Evolutionary conservation across 2,888 invertebrate species (phyloP).

Genomic region (Tortricodes alternella): DNA sequence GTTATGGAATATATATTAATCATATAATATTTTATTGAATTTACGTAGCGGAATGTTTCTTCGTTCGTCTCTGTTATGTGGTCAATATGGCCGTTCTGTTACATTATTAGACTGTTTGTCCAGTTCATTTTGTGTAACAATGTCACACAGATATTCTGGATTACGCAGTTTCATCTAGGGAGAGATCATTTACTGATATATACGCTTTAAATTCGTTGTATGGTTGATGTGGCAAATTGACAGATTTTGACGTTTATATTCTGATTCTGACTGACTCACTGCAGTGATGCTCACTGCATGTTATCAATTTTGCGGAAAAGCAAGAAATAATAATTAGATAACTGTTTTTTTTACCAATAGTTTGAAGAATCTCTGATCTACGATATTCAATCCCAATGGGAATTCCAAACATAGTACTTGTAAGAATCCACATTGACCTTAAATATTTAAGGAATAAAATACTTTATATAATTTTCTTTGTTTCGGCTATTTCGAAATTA

Average conservation of each 20-base stretch:
- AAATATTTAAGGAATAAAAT: too few species aligned
- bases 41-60: conserved; percentile 38
- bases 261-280: conserved; percentile 61
- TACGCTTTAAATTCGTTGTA: conserved; percentile 24
- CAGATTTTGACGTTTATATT: conserved; percentile 75
- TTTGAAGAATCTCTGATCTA: too few species aligned
- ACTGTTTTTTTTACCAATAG: too few species aligned
- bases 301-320: conserved; percentile 39
- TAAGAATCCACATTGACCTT: too few species aligned
- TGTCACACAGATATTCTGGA: background rate
- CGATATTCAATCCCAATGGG: too few species aligned
- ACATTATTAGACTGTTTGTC: conserved; percentile 51
- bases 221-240: conserved; percentile 79
- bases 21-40: conserved; percentile 25
- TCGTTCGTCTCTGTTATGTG: conserved; percentile 51
- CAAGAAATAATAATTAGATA: background rate
- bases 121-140: conserved; percentile 20
- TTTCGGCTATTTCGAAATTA: too few species aligned
- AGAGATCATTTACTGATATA: background rate
- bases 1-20: conserved; percentile 31
- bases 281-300: conserved; percentile 31
- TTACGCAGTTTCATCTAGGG: background rate
- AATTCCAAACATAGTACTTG: too few species aligned
- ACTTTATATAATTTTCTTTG: too few species aligned
- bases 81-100: conserved; percentile 80